Evolutionary conservation across 2,888 invertebrate genomes (phyloP), one percentile per base, ranked within the genome.

Genomic region (Troglohyphantes excavatus): DNA sequence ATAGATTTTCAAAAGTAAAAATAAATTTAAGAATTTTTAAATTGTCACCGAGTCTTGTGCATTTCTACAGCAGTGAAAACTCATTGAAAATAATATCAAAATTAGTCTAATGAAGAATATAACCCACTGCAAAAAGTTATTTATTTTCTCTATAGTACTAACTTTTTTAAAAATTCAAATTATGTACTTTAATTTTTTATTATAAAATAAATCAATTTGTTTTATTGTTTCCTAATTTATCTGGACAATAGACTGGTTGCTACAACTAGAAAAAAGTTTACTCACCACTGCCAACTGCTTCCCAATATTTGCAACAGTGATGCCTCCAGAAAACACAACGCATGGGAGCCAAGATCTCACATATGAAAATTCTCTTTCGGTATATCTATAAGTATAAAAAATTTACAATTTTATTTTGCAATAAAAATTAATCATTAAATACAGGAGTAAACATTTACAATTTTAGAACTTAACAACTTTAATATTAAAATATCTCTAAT

Each of bases 271-370:
- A 65, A 9, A 67, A 76, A 27, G 13, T 59, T 6, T 61, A 86
- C 88, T 73, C 90, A 91, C 91, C 70, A 83, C 61, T 13, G 94
- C 94, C 27, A 94, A 91, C 90, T 94, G 94, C 90, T 94, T 90
- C 11, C 94, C 94, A 67, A 94, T 93, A 91, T 93, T 94, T 26
- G 94, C 94, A 92, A 94, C 93, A 17, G 94, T 94, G n/a, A 94
- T 93, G 43, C 94, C 94, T n/a, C 94, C 94, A 76, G 94, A 94
- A 92, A 94, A 94, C 91, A 94, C 94, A 78, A 94, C 93, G 91
- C 93, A 94, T 1, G 94, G 94, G 63, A 94, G 91, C 94, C 94
- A 94, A 0, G 94, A 93, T 19, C 93, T 91, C 17, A 94, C 93
- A 92, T 94, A 94, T 78, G 93, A 92, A 91, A 94, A 94, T 90